Base-by-base conservation (phyloP, 2,797 vertebrate species). In the Sebastes steindachneri region DNA sequence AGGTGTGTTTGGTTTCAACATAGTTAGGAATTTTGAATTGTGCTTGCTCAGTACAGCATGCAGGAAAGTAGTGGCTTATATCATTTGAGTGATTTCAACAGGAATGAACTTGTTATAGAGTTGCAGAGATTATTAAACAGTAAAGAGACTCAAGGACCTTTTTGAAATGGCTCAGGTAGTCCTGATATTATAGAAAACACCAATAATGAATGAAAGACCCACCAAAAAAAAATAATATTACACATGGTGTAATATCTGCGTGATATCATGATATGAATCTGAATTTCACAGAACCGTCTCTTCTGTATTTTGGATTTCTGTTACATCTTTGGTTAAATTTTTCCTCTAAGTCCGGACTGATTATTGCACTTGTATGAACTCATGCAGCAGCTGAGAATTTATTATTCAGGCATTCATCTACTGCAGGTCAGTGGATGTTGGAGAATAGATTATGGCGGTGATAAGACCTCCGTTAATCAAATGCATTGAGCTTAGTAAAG, bases 1-100 rank as follows among this genome's bases (percentile, higher is more conserved):
- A n/a, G 4, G 10, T 41, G n/a, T 63, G 62, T 82, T 73, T 79
- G 54, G 68, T 75, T 84, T 57, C 3, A 70, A 60, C 19, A 53
- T 45, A 37, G 17, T 41, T 8, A 19, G 23, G 25, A 26, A 26
- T 21, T 65, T 54, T n/a, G 7, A 17, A 25, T 29, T 57, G 77
- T 41, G 23, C 57, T 70, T 25, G 10, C 57, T 68, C 1, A 1
- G 37, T 67, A 12, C 3, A 54, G 10, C 41, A 26, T 26, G 23
- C 23, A 37, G 35, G 15, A 31, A 51, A 25, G 45, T 2, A 28
- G 21, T 19, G 68, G 28, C 9, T 55, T 14, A 5, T 57, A 5
- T 41, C 9, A 48, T 48, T 41, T 37, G 3, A 28, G n/a, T 17
- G 33, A 66, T 80, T 65, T 73, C n/a, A 29, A 48, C 7, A 23